These are phyloP conservation scores for Atractosteus spatula DNA, from an alignment of 2,113 vertebrate genomes.

Conservation along the genomic window DNA sequence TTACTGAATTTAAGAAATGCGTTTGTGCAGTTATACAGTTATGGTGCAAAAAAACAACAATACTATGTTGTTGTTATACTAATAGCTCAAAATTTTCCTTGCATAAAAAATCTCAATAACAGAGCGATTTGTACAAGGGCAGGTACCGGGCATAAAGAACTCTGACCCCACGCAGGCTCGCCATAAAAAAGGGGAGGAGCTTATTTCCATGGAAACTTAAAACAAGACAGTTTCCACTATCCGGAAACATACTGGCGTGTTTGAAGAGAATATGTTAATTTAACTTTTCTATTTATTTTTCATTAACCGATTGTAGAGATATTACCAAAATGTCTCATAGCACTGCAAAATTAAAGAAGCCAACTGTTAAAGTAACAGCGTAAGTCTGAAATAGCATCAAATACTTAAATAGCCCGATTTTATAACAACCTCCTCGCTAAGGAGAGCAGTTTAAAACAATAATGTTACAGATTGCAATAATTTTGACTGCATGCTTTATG, in stretches of 20 bases:
- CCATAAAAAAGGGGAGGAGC: neutral
- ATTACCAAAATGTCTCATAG: conserved; percentile 27
- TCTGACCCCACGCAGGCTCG: too few relatives aligned
- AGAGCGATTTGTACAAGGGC: too few relatives aligned
- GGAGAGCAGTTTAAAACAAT: neutral
- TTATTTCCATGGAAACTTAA: conserved; percentile 34
- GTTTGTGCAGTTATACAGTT: too few relatives aligned
- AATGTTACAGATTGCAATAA: neutral
- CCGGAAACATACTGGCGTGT: too few relatives aligned
- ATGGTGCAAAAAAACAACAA: too few relatives aligned
- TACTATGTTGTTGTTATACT: too few relatives aligned
- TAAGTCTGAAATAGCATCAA: conserved; percentile 28
- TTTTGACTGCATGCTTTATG: neutral
- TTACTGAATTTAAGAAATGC: too few relatives aligned
- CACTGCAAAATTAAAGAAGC: conserved; percentile 27
- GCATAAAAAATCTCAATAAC: too few relatives aligned
- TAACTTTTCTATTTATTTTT: neutral
- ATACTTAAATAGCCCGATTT: neutral
- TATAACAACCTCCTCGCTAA: neutral
- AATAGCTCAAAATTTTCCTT: too few relatives aligned
- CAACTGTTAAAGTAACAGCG: conserved; percentile 33
- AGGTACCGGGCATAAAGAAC: too few relatives aligned
- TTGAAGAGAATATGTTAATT: neutral
- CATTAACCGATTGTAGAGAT: neutral
- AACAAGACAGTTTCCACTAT: too few relatives aligned